Evolutionary conservation across 1,140 invertebrate species (phyloP), one percentile per base, ranked within the genome.

Genomic region (Protaetia brevitarsis): DNA sequence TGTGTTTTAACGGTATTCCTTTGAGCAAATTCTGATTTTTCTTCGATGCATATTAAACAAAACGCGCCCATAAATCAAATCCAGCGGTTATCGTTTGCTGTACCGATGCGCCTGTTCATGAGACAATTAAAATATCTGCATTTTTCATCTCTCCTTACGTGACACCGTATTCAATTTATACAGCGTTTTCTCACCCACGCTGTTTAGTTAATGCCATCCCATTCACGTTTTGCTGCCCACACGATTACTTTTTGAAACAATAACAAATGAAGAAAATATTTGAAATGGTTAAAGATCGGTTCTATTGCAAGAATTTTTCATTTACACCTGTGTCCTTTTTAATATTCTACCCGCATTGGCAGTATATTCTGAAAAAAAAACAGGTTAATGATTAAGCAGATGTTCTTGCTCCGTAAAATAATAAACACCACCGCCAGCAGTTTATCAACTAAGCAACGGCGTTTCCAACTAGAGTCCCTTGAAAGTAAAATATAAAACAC

Each of bases 41-140:
- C 13, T 51, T 51, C 26, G 26, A 51, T 19, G 41, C 41, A 51
- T 51, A 51, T 51, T 51, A 51, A 51, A 51, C 19, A 19, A 23
- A 23, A 51, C 26, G 11, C 19, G 41, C 21, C 26, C 3, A 19
- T 51, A 51, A 51, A 51, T 51, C 41, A 51, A 51, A 51, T 19
- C 41, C 41, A 23, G 26, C 41, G 41, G 41, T 10, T 16, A 19
- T 23, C 41, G 41, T 51, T 51, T 51, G 19, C 26, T 51, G 26
- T 51, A 51, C 26, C 41, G 41, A 23, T 51, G 11, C 41, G 19
- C 41, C 21, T 51, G 41, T 23, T 51, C 19, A 16, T 51, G 41
- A 51, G 41, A 51, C 41, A 51, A 51, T 51, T 51, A 51, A 51
- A 51, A 51, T 51, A 51, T 51, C 41, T 51, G 19, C 41, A 51